Base-by-base conservation (phyloP, 2,797 vertebrate genomes). In the Margarornis squamiger region DNA sequence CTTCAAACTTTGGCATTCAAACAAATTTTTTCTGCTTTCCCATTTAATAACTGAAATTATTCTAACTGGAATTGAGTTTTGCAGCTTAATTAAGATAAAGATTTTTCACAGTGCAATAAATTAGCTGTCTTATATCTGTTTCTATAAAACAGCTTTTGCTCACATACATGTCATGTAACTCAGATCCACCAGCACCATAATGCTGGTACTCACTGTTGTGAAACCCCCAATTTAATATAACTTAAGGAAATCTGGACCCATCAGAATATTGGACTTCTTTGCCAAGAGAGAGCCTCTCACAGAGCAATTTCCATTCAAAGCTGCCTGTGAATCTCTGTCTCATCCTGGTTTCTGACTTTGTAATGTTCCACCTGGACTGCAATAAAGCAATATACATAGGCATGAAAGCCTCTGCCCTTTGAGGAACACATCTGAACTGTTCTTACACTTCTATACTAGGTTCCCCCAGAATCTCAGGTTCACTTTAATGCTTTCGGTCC, bases 1-100 rank as follows among this genome's bases (percentile, higher is more conserved):
- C 16, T 90, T 88, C 82, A 82, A 58, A 72, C 86, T 70, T 91
- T 89, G 55, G 46, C 39, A 63, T 84, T 70, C 46, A 82, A 66
- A 76, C 5, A 76, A 95, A 38, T 70, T 32, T 80, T 87, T 94
- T 79, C 82, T 92, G 48, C 4, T 86, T 95, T 79, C 91, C 71
- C 72, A 83, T 88, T 93, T 86, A 89, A 93, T 88, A 96, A 91
- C n/a, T 68, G 43, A 86, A 95, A 95, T 80, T 75, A 78, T 80
- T 84, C 63, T 88, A 91, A 61, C 59, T 93, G 65, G 12, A 11
- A 92, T 38, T 52, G 43, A 77, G n/a, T 65, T 88, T 77, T 92
- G 26, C 52, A 78, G 61, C 29, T 38, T 91, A 93, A 97, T 89
- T 87, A 90, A 79, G 61, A 85, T 77, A 91, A 92, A 92, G 2